phyloP scores from a whole-genome alignment of 2,113 vertebrate species.

The Spea multiplicata region DNA sequence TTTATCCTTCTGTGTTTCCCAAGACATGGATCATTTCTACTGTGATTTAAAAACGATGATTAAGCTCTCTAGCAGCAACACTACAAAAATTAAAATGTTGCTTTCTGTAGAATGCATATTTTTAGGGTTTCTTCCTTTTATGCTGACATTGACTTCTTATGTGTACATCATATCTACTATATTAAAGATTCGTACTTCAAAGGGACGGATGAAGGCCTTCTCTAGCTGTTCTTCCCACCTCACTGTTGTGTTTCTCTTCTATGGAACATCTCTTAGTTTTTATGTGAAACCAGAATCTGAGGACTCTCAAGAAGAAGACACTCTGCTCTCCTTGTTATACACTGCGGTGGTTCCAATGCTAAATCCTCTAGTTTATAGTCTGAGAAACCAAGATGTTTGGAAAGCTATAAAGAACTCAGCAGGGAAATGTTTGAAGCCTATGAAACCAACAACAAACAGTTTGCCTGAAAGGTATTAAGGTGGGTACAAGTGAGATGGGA shows the following conservation, averaged over 20 bases:
- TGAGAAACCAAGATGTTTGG: conserved; percentile 57
- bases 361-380: conserved; percentile 56
- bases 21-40: neutral
- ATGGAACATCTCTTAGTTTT: conserved; percentile 50
- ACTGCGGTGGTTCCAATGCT: conserved; percentile 53
- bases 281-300: conserved; percentile 21
- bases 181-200: neutral
- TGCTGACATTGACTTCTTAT: neutral
- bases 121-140: neutral
- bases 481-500: no score
- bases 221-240: conserved; percentile 52
- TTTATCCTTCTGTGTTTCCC: conserved; percentile 1
- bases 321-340: conserved; percentile 53
- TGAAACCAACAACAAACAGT: no score
- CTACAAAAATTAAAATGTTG: neutral
- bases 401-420: conserved; percentile 42
- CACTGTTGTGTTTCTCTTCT: conserved; percentile 49
- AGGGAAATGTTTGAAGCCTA: neutral
- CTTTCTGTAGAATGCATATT: neutral
- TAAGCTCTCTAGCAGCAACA: neutral
- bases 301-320: conserved; percentile 29
- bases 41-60: conserved; percentile 9
- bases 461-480: no score
- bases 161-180: neutral
- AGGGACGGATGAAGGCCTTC: conserved; percentile 45